Percentiles rank a stretch among this genome's conserved stretches.
Evolutionary conservation across 2,888 invertebrate species (phyloP).

Genomic region (Philopedon plagiatum): DNA sequence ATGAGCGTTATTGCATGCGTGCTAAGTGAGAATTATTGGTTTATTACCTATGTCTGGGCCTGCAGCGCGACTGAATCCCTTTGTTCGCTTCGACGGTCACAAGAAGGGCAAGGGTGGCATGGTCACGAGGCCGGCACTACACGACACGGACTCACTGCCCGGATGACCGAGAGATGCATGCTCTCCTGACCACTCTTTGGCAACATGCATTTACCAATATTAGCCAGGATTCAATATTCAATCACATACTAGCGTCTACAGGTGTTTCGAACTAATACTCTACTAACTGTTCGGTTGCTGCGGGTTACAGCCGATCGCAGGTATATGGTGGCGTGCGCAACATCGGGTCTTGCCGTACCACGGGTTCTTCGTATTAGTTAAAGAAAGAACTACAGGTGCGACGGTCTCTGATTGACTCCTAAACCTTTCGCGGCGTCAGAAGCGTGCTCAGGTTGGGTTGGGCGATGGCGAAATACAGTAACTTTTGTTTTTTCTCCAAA

Average conservation of each 20-base stretch:
- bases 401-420: conserved; percentile 60
- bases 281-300: conserved; percentile 69
- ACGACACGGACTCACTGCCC: conserved; percentile 64
- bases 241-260: conserved; percentile 70
- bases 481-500: too few species aligned
- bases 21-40: too few species aligned
- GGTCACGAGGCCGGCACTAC: conserved; percentile 61
- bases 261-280: conserved; percentile 70
- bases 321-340: conserved; percentile 56
- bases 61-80: too few species aligned
- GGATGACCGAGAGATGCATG: too few species aligned
- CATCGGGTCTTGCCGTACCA: conserved; percentile 45
- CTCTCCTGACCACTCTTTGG: conserved; percentile 62
- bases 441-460: conserved; percentile 74
- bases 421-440: conserved; percentile 65
- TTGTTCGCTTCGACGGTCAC: too few species aligned
- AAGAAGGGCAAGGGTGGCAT: conserved; percentile 56
- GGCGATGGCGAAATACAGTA: too few species aligned
- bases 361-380: conserved; percentile 42
- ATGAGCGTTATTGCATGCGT: too few species aligned
- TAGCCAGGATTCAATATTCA: conserved; percentile 62
- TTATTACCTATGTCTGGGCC: too few species aligned
- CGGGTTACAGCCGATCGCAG: conserved; percentile 65
- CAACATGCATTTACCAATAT: conserved; percentile 62
- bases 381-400: conserved; percentile 57